These are phyloP conservation scores for Hyles euphorbiae DNA, from an alignment of 1,140 invertebrate species.

Conservation along the genomic window DNA sequence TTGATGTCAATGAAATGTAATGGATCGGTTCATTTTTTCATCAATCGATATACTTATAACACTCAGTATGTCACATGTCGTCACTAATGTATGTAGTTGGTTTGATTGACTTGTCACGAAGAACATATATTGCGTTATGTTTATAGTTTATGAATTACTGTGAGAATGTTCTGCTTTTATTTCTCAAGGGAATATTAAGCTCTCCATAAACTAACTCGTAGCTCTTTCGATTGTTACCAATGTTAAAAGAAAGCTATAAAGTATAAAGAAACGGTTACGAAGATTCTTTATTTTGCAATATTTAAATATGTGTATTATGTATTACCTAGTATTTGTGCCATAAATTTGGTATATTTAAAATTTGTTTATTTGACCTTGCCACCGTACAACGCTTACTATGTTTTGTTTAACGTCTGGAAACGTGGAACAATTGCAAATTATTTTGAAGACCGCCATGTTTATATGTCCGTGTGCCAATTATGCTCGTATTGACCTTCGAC, in stretches of 20 bases:
- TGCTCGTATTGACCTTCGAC: slow-evolving; percentile 36
- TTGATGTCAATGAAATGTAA: slow-evolving; percentile 48
- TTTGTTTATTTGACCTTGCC: slow-evolving; percentile 39
- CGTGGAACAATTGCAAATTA: slow-evolving; percentile 50
- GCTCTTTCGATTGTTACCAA: too few species aligned
- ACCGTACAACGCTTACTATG: slow-evolving; percentile 39
- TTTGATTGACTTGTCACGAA: slow-evolving; percentile 1
- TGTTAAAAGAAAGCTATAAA: too few species aligned
- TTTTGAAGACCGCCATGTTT: slow-evolving; percentile 47
- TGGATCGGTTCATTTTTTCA: slow-evolving; percentile 22
- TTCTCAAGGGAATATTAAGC: too few species aligned
- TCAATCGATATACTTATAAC: slow-evolving; percentile 7
- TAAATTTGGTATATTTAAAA: slow-evolving; percentile 32
- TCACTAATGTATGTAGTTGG: not conserved
- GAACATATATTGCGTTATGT: not conserved
- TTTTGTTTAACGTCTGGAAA: slow-evolving; percentile 47
- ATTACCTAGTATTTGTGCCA: not conserved
- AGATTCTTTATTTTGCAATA: too few species aligned
- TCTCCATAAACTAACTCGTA: too few species aligned
- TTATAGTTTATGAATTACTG: too few species aligned
- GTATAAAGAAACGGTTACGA: too few species aligned
- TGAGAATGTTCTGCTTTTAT: too few species aligned
- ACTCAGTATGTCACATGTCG: not conserved
- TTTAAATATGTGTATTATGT: too few species aligned
- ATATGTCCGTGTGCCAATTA: slow-evolving; percentile 53